phyloP scores from a whole-genome alignment of 2,113 vertebrate genomes.

The Rhinolophus sinicus region DNA sequence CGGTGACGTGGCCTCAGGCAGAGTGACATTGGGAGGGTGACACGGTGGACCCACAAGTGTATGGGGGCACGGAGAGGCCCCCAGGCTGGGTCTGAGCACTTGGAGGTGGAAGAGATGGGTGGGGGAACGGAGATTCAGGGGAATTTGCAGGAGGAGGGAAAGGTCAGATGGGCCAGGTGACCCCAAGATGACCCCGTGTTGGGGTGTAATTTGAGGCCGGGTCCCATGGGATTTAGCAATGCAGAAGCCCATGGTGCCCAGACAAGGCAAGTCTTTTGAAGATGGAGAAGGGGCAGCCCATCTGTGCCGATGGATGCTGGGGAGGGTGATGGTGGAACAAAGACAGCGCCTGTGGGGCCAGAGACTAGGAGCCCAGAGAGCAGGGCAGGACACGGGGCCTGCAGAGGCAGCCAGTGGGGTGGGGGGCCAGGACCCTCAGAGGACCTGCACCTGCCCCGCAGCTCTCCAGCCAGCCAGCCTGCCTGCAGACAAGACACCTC shows the following conservation, averaged over 20 bases:
- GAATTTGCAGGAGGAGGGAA: background rate
- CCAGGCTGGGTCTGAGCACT: background rate
- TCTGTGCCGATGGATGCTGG: background rate
- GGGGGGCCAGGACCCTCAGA: too few species aligned
- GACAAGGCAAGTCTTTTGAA: background rate
- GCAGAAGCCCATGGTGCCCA: too few species aligned
- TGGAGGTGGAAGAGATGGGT: background rate
- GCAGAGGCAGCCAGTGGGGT: background rate
- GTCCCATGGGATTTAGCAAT: background rate
- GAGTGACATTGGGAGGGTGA: background rate
- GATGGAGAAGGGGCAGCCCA: too few species aligned
- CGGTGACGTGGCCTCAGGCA: rapidly evolving
- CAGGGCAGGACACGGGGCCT: background rate
- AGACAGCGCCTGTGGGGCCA: background rate
- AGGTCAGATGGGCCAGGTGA: background rate
- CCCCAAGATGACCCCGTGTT: background rate
- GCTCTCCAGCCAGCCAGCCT: too few species aligned
- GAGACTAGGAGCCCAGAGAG: too few species aligned
- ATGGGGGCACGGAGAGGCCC: too few species aligned
- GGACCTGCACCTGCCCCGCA: background rate
- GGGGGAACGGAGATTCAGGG: background rate
- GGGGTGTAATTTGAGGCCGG: background rate
- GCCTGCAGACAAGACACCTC: background rate
- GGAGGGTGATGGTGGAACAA: too few species aligned
- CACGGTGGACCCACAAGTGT: background rate